These are phyloP conservation scores for Mellivora capensis DNA, from an alignment of 2,113 vertebrate genomes.

Conservation along the genomic window DNA sequence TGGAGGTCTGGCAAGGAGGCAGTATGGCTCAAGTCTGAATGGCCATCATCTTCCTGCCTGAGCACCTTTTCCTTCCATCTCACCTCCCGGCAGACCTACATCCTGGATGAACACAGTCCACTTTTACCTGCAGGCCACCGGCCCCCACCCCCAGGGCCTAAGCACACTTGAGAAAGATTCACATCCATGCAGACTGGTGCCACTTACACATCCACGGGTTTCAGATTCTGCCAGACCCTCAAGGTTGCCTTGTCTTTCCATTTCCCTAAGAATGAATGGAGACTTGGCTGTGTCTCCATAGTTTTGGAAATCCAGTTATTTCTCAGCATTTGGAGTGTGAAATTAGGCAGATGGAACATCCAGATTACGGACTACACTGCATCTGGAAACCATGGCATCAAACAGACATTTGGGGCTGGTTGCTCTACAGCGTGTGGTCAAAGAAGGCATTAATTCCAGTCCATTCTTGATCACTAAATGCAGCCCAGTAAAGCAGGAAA, in stretches of 20 bases:
- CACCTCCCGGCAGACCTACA: neutral
- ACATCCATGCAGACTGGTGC: neutral
- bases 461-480: neutral
- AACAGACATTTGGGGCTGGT: neutral
- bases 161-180: neutral
- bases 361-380: neutral
- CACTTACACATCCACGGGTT: neutral
- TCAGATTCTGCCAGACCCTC: neutral
- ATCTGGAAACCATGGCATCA: neutral
- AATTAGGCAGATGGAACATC: constrained; percentile 27
- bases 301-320: neutral
- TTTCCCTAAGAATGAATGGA: neutral
- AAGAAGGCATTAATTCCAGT: neutral
- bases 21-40: neutral
- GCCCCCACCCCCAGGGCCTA: neutral
- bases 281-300: neutral
- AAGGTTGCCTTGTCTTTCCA: neutral
- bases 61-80: neutral
- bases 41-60: neutral
- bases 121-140: neutral
- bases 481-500: neutral
- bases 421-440: neutral
- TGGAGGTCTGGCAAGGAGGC: neutral
- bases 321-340: constrained; percentile 39
- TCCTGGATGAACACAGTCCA: neutral